Conservation (phyloP, 2,113 vertebrate genomes). For the Canis aureus region DNA sequence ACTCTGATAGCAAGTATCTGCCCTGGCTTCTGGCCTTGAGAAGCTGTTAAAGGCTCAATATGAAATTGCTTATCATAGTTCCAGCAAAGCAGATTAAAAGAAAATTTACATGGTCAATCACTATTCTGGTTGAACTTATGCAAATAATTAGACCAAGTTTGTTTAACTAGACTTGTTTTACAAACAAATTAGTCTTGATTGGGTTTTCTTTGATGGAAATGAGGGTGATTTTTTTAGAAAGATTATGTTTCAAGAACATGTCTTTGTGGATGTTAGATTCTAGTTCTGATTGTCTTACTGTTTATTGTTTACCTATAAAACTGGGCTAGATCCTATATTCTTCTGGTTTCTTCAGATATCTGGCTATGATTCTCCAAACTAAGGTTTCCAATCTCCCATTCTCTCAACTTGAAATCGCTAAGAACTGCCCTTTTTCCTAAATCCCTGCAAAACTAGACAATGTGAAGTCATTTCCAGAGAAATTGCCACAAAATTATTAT, state of each 20-base stretch:
- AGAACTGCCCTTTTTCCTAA: not conserved
- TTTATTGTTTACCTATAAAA: not conserved
- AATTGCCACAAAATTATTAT: not conserved
- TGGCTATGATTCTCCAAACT: not conserved
- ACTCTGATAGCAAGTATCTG: not conserved
- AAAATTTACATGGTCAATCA: not conserved
- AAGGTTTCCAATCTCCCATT: not conserved
- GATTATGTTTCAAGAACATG: not conserved
- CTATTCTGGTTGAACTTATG: not conserved
- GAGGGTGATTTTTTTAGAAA: not conserved
- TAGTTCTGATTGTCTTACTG: not conserved
- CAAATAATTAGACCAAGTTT: not conserved
- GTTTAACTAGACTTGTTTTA: not conserved
- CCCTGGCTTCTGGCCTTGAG: not conserved
- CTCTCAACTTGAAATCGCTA: not conserved
- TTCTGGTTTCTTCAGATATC: not conserved
- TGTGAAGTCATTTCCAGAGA: not conserved
- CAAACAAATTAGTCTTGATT: not conserved
- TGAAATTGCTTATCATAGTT: not conserved
- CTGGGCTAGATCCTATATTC: not conserved
- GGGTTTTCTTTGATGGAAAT: not conserved
- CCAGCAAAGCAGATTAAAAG: not conserved
- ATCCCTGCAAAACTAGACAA: not conserved
- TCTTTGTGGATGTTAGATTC: not conserved
- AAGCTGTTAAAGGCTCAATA: not conserved